phyloP scores from a whole-genome alignment of 2,113 vertebrate genomes.

The Tragelaphus strepsiceros region DNA sequence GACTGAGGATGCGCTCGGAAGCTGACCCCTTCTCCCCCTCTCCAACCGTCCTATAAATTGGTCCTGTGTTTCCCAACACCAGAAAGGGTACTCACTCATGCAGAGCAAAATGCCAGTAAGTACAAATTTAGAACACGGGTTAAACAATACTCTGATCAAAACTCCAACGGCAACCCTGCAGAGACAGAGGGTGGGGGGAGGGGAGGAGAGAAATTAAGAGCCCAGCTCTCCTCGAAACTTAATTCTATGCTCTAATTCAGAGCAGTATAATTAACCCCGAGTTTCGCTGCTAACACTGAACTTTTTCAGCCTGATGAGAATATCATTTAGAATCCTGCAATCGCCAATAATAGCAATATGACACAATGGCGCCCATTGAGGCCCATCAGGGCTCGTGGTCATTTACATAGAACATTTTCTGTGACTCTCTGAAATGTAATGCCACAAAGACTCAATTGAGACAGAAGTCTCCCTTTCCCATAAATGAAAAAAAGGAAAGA shows the following conservation, averaged over 20 bases:
- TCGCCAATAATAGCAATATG: slow-evolving; percentile 84
- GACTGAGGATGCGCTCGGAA: slow-evolving; percentile 36
- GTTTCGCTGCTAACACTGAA: slow-evolving; percentile 77
- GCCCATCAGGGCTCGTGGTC: slow-evolving; percentile 80
- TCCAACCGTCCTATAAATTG: slow-evolving; percentile 45
- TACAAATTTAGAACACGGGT: slow-evolving; percentile 65
- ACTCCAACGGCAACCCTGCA: slow-evolving; percentile 7
- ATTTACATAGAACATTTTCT: slow-evolving; percentile 84
- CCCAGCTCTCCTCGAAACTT: slow-evolving; percentile 70
- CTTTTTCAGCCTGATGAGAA: slow-evolving; percentile 82
- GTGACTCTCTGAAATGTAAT: slow-evolving; percentile 79
- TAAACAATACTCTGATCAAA: slow-evolving; percentile 51
- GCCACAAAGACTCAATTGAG: slow-evolving; percentile 85
- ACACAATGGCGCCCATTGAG: slow-evolving; percentile 83
- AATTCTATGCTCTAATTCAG: slow-evolving; percentile 79
- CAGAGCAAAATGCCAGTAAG: slow-evolving; percentile 53
- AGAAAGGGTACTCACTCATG: slow-evolving; percentile 14
- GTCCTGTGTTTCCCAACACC: slow-evolving; percentile 52
- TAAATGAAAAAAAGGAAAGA: slow-evolving; percentile 69
- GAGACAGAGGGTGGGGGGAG: slow-evolving; percentile 55
- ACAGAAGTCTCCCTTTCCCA: slow-evolving; percentile 79
- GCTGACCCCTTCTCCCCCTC: neutral
- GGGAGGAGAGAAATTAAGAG: slow-evolving; percentile 51
- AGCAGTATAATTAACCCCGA: slow-evolving; percentile 74
- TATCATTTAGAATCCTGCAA: slow-evolving; percentile 82